Conservation (phyloP, 2,797 vertebrate species). For the Holocentrus rufus region DNA sequence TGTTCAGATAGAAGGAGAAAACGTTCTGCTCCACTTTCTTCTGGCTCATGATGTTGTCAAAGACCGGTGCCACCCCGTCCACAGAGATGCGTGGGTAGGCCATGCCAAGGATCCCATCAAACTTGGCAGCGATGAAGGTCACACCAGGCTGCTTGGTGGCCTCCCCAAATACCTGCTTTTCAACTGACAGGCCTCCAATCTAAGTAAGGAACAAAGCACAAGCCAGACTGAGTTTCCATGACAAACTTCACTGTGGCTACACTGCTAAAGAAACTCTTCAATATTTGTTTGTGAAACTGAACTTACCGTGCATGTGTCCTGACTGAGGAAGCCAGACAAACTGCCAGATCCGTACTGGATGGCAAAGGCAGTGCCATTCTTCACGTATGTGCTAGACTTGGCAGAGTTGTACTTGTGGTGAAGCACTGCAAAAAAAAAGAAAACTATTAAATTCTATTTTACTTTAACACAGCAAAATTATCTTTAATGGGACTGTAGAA, state of each 20-base stretch:
- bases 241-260: neutral
- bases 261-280: neutral
- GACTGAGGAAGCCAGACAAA: slow-evolving; percentile 92
- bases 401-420: slow-evolving; percentile 91
- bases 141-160: slow-evolving; percentile 93
- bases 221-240: neutral
- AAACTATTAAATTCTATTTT: neutral
- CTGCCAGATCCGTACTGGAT: slow-evolving; percentile 95
- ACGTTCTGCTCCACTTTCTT: slow-evolving; percentile 88
- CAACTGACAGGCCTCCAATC: slow-evolving; percentile 78
- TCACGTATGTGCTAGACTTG: slow-evolving; percentile 90
- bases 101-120: slow-evolving; percentile 97
- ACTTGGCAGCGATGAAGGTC: slow-evolving; percentile 92
- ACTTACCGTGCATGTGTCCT: slow-evolving; percentile 84
- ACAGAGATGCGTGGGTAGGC: slow-evolving; percentile 89
- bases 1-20: slow-evolving; percentile 95
- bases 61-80: slow-evolving; percentile 86
- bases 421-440: slow-evolving; percentile 78
- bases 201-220: slow-evolving; percentile 5
- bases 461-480: neutral
- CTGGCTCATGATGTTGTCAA: slow-evolving; percentile 93
- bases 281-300: rapidly evolving
- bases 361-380: slow-evolving; percentile 90
- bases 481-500: neutral
- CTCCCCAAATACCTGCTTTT: slow-evolving; percentile 91